Percentiles rank a stretch among this genome's conserved stretches.
Conservation (phyloP, 2,888 invertebrate species). For the Hanleya hanleyi region DNA sequence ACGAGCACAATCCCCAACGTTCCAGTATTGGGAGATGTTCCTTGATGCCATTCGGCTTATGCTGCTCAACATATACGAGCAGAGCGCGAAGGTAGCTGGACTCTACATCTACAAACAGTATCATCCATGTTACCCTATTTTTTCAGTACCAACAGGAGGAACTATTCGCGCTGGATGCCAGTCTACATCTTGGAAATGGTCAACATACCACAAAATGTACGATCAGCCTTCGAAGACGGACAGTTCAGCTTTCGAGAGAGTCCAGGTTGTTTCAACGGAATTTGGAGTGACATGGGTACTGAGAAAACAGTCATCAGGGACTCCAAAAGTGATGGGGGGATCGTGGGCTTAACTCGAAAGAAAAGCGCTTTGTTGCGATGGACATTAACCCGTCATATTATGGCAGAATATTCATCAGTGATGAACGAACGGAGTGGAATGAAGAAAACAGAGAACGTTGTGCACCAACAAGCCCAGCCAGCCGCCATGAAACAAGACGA, state of each 20-base stretch:
- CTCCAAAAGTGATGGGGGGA: constrained; percentile 5
- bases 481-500: too few relatives aligned
- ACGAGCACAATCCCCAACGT: not conserved
- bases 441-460: too few relatives aligned
- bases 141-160: constrained; percentile 7
- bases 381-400: not conserved
- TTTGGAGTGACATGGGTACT: constrained; percentile 21
- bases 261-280: constrained; percentile 12
- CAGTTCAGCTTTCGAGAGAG: constrained; percentile 3
- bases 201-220: constrained; percentile 6
- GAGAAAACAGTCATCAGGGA: constrained; percentile 14
- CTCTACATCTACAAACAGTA: not conserved
- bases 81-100: constrained; percentile 7
- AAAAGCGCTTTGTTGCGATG: not conserved
- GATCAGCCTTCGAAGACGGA: constrained; percentile 3
- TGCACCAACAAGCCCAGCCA: too few relatives aligned
- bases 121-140: constrained; percentile 15
- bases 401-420: not conserved
- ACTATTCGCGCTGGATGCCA: constrained; percentile 14
- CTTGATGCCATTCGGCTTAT: not conserved
- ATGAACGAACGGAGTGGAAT: too few relatives aligned
- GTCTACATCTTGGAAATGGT: constrained; percentile 15
- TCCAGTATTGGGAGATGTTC: not conserved
- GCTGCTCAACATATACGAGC: not conserved
- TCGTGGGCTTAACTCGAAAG: constrained; percentile 11